These are phyloP conservation scores for Decapterus maruadsi DNA, from an alignment of 2,797 vertebrate genomes.

Conservation along the genomic window DNA sequence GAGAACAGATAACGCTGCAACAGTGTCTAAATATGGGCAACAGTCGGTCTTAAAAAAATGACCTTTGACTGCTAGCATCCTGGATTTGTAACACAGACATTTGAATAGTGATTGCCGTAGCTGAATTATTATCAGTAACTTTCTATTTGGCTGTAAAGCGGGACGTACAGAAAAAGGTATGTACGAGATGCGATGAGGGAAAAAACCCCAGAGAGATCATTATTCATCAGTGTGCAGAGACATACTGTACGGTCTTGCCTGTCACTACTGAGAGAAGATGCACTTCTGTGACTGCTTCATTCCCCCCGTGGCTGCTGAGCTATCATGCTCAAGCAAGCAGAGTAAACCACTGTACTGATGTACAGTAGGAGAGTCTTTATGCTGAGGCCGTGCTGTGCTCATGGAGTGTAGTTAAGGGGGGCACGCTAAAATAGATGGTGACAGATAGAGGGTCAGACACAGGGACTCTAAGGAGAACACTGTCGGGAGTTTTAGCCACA, in stretches of 20 bases:
- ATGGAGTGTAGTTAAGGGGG: conserved; percentile 45
- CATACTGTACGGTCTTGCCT: conserved; percentile 60
- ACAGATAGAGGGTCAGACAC: conserved; percentile 53
- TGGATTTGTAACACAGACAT: background rate
- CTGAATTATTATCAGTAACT: conserved; percentile 2
- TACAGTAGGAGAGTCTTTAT: conserved; percentile 49
- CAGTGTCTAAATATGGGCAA: background rate
- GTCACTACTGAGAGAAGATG: conserved; percentile 59
- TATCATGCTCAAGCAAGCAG: conserved; percentile 51
- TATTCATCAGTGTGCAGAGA: conserved; percentile 47
- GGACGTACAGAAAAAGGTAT: conserved; percentile 12
- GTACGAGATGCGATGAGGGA: conserved; percentile 31
- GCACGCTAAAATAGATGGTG: conserved; percentile 60
- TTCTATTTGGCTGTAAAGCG: background rate
- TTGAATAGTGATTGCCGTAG: too few species aligned
- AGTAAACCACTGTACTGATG: conserved; percentile 25
- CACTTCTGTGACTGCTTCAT: conserved; percentile 42
- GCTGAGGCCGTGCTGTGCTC: conserved; percentile 20
- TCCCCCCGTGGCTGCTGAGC: conserved; percentile 45
- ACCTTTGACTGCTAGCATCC: background rate
- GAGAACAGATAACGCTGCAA: background rate
- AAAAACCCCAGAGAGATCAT: conserved; percentile 51
- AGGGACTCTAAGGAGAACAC: conserved; percentile 42
- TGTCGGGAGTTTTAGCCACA: conserved; percentile 41
- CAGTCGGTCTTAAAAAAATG: background rate